Evolutionary conservation across 2,113 vertebrate species (phyloP), one percentile per base, ranked within the genome.

Genomic region (Morone saxatilis): DNA sequence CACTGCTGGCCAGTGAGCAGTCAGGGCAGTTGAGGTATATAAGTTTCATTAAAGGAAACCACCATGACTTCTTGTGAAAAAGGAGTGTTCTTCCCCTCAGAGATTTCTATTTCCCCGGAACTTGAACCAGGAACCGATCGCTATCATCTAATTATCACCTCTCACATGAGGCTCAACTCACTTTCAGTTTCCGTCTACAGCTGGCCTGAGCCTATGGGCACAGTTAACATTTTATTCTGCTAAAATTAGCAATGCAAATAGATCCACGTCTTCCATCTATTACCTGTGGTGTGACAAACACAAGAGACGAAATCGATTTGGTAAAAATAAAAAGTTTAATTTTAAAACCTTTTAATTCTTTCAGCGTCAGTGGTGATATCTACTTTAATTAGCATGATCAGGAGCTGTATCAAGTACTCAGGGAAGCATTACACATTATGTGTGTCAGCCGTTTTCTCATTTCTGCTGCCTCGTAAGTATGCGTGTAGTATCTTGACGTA

Each of bases 341-440:
- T 79, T 77, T 1, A 67, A 83, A 86, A 76, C 4, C 22, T 80
- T 48, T 73, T 14, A 40, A 71, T 82, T 82, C 56, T 73, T 75
- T 73, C 25, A 11, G 62, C 78, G 73, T 76, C 81, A 16, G 16
- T 59, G 41, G 38, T 57, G 60, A 85, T 57, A 72, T 78, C 45
- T 75, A 41, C 17, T 74, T 81, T 71, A 88, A 86, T 86, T 75
- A 88, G 38, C 43, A 36, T 12, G 62, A 84, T 86, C 74, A 72
- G 67, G 51, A 63, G 38, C 62, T 80, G 68, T 63, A 68, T 65
- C 57, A 40, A 61, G 41, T 63, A 73, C 47, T 79, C 25, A 16
- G 16, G 51, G 20, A 6, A 56, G 14, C 8, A 45, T 45, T 16
- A 17, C 20, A 51, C 48, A 60, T 71, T 50, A 73, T 22, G 43